Conservation (phyloP, 2,113 vertebrate species). For the Silurus meridionalis region DNA sequence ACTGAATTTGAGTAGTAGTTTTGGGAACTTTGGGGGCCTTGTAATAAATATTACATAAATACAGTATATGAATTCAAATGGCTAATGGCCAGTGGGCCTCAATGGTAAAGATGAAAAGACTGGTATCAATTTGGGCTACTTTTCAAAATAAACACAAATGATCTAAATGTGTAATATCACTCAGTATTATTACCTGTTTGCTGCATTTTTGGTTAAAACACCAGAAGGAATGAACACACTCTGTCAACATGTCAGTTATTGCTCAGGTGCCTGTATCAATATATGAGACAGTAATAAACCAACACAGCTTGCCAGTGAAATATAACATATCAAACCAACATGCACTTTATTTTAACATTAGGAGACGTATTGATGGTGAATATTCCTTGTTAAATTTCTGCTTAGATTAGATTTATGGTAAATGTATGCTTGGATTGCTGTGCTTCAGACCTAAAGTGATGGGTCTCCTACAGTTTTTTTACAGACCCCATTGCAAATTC, state of each 20-base stretch:
- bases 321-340: neutral
- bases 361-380: neutral
- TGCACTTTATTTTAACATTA: neutral
- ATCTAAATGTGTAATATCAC: neutral
- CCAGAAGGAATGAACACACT: neutral
- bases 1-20: neutral
- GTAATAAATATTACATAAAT: neutral
- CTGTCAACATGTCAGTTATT: neutral
- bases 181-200: neutral
- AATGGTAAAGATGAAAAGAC: neutral
- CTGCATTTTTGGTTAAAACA: neutral
- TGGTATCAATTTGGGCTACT: neutral
- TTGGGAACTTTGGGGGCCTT: neutral
- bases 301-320: neutral
- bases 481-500: neutral
- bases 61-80: neutral
- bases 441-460: neutral
- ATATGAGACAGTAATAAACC: neutral
- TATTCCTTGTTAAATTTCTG: neutral
- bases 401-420: neutral
- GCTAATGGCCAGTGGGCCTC: neutral
- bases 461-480: neutral
- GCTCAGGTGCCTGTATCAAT: neutral
- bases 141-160: neutral
- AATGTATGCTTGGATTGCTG: neutral